Base-by-base conservation (phyloP, 2,888 invertebrate species). In the Ethmia dodecea region DNA sequence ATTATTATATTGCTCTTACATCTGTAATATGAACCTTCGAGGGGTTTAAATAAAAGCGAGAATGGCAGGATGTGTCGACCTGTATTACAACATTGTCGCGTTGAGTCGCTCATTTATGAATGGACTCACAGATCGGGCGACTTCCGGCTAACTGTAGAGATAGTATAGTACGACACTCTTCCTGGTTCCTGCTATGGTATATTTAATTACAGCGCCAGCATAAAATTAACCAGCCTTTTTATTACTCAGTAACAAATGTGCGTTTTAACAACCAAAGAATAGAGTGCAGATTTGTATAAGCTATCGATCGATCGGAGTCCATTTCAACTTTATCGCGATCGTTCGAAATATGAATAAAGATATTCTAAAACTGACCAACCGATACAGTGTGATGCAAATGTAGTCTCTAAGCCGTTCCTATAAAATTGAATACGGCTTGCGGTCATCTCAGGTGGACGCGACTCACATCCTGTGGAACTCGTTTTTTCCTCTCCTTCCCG, bases 151-250 rank as follows among this genome's bases (percentile, higher is more conserved):
- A 75, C 84, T 77, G 84, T 84, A 73, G 76, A 83, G 84, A 86
- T 86, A 86, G 84, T 86, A 86, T 86, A 86, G 84, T 86, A 84
- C 86, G 81, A 80, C 78, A 74, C 84, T 84, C 81, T 86, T 86
- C 86, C 86, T 84, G 79, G 84, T 86, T 84, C 84, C 86, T 83
- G 81, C 77, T 75, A 76, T 77, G 80, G 78, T 78, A 76, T 83
- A 79, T 83, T 80, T 86, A 81, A 84, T 81, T 78, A 79, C 78
- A 55, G 55, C 50, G 64, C 75, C 74, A 78, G 67, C 58, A 64
- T 76, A 34, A 80, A 74, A 63, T 64, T 66, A 74, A 71, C 68
- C 71, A 58, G 52, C 44, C 26, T 12, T 46, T 42, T 39, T 33
- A 32, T 40, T 40, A 18, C 33, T 31, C 33, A 31, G 38, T 35